Evolutionary conservation across 2,888 invertebrate genomes (phyloP).

Genomic region (Stenichneumon culpator): DNA sequence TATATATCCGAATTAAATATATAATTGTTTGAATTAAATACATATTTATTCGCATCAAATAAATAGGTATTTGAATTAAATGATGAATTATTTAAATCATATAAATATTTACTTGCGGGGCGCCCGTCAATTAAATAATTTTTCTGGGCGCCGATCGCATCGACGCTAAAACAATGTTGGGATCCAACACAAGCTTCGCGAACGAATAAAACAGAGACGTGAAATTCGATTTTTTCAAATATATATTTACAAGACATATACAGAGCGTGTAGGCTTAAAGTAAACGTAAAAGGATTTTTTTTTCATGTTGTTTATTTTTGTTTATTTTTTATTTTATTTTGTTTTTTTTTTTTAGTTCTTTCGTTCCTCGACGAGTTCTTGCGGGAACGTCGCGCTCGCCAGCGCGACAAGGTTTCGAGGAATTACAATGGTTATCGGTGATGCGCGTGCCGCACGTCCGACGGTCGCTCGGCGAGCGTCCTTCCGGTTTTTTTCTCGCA

Average conservation of each 20-base stretch:
- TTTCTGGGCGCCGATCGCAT: too few relatives aligned
- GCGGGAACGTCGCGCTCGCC: slow-evolving; percentile 25
- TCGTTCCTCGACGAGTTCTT: slow-evolving; percentile 58
- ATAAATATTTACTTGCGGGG: too few relatives aligned
- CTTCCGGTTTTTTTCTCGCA: slow-evolving; percentile 7
- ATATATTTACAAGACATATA: slow-evolving; percentile 85
- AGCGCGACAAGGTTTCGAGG: slow-evolving; percentile 13
- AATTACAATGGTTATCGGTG: neutral
- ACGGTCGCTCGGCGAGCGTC: slow-evolving; percentile 14
- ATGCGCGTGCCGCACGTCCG: slow-evolving; percentile 3
- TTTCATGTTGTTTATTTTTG: slow-evolving; percentile 65
- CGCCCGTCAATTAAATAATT: too few relatives aligned
- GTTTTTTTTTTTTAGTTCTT: slow-evolving; percentile 45
- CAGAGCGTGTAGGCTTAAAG: slow-evolving; percentile 81
- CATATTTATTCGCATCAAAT: too few relatives aligned
- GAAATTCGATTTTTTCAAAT: slow-evolving; percentile 77
- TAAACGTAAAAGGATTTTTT: slow-evolving; percentile 74
- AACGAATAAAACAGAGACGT: slow-evolving; percentile 1
- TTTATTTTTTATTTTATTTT: slow-evolving; percentile 62
- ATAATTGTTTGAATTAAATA: too few relatives aligned
- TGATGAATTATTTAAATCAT: too few relatives aligned
- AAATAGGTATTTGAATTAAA: too few relatives aligned
- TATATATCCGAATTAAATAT: too few relatives aligned
- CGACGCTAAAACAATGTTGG: too few relatives aligned
- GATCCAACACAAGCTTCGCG: too few relatives aligned